Evolutionary conservation across 1,140 invertebrate species (phyloP).

Genomic region (Drosophila novamexicana): DNA sequence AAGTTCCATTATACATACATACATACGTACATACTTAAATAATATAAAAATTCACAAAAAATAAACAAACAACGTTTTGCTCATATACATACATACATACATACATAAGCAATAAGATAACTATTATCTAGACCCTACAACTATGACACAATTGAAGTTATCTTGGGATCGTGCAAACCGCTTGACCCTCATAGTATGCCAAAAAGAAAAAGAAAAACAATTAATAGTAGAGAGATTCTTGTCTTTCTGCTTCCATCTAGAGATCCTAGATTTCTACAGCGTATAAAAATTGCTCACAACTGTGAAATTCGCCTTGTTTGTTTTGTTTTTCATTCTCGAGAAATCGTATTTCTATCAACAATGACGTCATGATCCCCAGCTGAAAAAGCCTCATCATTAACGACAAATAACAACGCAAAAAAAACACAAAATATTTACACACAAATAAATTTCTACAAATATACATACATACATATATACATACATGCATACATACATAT

Average conservation of each 20-base stretch:
- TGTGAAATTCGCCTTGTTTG: constrained; percentile 13
- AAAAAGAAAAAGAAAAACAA: too few species aligned
- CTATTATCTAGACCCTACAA: neutral
- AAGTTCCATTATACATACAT: constrained; percentile 1
- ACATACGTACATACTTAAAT: neutral
- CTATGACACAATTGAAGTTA: neutral
- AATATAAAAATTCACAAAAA: neutral
- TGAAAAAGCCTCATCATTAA: constrained; percentile 32
- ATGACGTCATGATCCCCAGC: constrained; percentile 47
- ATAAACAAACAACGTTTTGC: neutral
- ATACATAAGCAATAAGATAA: constrained; percentile 1
- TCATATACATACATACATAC: neutral
- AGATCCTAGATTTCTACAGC: constrained; percentile 1
- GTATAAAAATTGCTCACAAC: constrained; percentile 11
- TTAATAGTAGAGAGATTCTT: too few species aligned
- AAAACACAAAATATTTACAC: constrained; percentile 15
- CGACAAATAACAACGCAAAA: constrained; percentile 34
- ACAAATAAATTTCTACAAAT: neutral
- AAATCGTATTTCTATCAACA: constrained; percentile 21
- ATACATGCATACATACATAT: constrained; percentile 11
- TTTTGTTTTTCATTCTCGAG: constrained; percentile 29
- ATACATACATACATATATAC: constrained; percentile 9
- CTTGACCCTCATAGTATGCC: neutral
- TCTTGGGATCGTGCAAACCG: neutral
- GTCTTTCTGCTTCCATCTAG: constrained; percentile 3